Evolutionary conservation across 2,797 vertebrate genomes (phyloP).

Genomic region (Liasis olivaceus): DNA sequence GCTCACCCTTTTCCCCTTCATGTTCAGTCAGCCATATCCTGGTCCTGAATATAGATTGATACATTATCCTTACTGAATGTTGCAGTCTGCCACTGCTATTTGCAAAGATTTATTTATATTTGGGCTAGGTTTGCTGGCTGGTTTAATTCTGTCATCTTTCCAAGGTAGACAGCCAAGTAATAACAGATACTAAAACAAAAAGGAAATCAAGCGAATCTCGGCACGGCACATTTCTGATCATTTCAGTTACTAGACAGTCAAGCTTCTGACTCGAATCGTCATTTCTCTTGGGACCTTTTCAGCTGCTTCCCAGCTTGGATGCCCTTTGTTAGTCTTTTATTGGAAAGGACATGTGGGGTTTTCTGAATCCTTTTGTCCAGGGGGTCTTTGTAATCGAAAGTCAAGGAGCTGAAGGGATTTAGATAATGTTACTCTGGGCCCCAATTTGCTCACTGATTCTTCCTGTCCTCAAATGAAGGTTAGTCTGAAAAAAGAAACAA

Average conservation of each 20-base stretch:
- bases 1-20: constrained; percentile 7
- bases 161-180: constrained; percentile 19
- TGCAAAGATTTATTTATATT: constrained; percentile 36
- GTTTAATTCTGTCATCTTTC: constrained; percentile 38
- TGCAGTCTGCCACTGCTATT: constrained; percentile 16
- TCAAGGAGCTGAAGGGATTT: not conserved
- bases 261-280: not conserved
- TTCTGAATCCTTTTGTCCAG: not conserved
- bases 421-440: not conserved
- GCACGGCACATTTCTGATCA: not conserved
- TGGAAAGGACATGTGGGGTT: not conserved
- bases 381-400: not conserved
- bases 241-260: not conserved
- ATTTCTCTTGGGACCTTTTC: not conserved
- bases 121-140: constrained; percentile 9
- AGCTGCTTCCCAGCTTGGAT: not conserved
- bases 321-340: not conserved
- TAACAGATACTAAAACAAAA: constrained; percentile 27
- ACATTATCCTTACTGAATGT: constrained; percentile 28
- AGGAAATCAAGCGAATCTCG: not conserved
- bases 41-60: constrained; percentile 37
- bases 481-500: not conserved
- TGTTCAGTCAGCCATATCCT: constrained; percentile 23
- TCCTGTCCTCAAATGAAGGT: not conserved
- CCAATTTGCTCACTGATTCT: not conserved